These are phyloP conservation scores for Diorhabda elongata DNA, from an alignment of 1,140 invertebrate genomes.

Conservation along the genomic window DNA sequence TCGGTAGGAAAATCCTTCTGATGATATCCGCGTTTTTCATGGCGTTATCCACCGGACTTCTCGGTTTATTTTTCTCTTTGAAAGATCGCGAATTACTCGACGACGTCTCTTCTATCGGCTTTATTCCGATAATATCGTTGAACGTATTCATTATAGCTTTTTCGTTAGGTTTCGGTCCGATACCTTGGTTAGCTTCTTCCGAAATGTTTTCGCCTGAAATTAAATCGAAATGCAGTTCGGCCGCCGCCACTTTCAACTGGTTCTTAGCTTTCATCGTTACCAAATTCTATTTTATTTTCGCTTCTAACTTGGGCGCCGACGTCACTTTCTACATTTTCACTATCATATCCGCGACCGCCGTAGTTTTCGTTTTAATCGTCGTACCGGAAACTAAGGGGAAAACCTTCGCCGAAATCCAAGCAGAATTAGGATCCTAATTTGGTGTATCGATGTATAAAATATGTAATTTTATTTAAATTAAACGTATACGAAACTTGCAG, in stretches of 20 bases:
- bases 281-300: slow-evolving; percentile 59
- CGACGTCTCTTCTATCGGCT: slow-evolving; percentile 43
- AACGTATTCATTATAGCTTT: slow-evolving; percentile 74
- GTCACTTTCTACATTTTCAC: slow-evolving; percentile 64
- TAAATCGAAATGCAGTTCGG: slow-evolving; percentile 69
- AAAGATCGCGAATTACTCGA: slow-evolving; percentile 44
- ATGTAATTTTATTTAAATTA: not conserved
- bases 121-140: slow-evolving; percentile 68
- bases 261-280: slow-evolving; percentile 79
- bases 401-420: slow-evolving; percentile 68
- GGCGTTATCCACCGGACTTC: slow-evolving; percentile 59
- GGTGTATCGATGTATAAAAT: not conserved
- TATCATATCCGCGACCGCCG: slow-evolving; percentile 56
- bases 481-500: not conserved
- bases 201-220: slow-evolving; percentile 73
- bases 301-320: slow-evolving; percentile 48
- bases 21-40: slow-evolving; percentile 63
- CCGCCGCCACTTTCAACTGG: slow-evolving; percentile 77
- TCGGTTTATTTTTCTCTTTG: slow-evolving; percentile 62
- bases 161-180: slow-evolving; percentile 74
- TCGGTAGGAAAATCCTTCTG: slow-evolving; percentile 67
- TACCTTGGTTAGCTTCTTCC: slow-evolving; percentile 74
- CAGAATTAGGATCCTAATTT: slow-evolving; percentile 47
- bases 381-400: slow-evolving; percentile 78
- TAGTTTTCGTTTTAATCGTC: slow-evolving; percentile 58